Base-by-base conservation (phyloP, 2,797 vertebrate species). In the Oreochromis grahami region DNA sequence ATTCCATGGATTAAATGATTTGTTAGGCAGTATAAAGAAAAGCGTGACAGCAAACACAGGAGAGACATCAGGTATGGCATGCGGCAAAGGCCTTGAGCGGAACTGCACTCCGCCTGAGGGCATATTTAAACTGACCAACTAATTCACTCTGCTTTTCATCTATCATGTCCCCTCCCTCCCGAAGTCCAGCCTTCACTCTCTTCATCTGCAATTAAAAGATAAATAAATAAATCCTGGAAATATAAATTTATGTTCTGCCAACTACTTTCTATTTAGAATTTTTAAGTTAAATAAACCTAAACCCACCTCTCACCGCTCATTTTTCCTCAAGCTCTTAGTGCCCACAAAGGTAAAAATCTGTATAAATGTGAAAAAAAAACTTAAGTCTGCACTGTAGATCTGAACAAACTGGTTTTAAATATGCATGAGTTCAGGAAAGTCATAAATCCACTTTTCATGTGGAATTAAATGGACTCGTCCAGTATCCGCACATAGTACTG, bases 91-190 rank as follows among this genome's bases (percentile, higher is more conserved):
- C 86, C 86, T 60, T 68, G 55, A 89, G 88, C 80, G 81, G 86
- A 88, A 87, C 15, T 91, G 77, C 52, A 77, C 74, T 32, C 78
- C 84, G 80, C 90, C 83, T 1, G 19, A 76, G 83, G 81, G 79
- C 45, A 77, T 74, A 77, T 91, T 88, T 76, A 84, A 76, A 84
- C 60, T 24, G 50, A n/a, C n/a, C n/a, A n/a, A 72, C 88, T 85
- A 55, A 80, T 87, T 89, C 81, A 78, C 9, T 85, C 56, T 65
- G 78, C 32, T 84, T 87, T 87, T 83, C 77, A 90, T 89, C 82
- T 34, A 45, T 7, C 10, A 51, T 6, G 36, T 48, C 78, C 2
- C 11, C n/a, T 45, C 36, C 74, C 17, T 80, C 26, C 10, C 24
- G 36, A 63, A 21, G 38, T 76, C 13, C 14, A 53, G 19, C 19